A percentile compares a stretch with the other conserved stretches of the same genome.
Conservation (phyloP, 2,888 invertebrate species). For the Hyposoter didymator region DNA sequence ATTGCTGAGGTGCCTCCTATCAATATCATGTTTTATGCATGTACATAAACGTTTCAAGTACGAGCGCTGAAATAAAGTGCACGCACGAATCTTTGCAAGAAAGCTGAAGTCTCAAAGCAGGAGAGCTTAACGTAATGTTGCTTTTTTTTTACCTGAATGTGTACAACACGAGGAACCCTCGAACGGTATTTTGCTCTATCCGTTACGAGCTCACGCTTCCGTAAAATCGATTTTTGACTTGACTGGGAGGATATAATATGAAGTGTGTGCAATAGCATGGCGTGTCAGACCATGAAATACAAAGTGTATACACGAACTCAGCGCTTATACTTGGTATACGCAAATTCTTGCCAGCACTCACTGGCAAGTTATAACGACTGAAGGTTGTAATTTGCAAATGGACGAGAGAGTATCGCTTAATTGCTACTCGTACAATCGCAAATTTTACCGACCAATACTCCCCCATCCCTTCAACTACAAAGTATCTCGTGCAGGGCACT, state of each 20-base stretch:
- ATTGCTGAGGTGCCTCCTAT: slow-evolving; percentile 7
- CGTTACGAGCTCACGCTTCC: slow-evolving; percentile 23
- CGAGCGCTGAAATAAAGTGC: slow-evolving; percentile 30
- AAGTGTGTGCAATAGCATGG: slow-evolving; percentile 9
- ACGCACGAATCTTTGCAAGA: slow-evolving; percentile 21
- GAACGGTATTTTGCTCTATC: slow-evolving; percentile 25
- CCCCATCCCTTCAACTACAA: not conserved
- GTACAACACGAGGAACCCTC: slow-evolving; percentile 9
- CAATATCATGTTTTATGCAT: not conserved
- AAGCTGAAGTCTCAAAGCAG: slow-evolving; percentile 10
- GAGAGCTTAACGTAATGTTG: slow-evolving; percentile 40
- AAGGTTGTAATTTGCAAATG: slow-evolving; percentile 43
- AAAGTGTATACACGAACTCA: slow-evolving; percentile 24
- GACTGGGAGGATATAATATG: not conserved
- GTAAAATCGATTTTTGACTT: slow-evolving; percentile 40
- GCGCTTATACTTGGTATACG: slow-evolving; percentile 26
- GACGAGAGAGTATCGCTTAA: slow-evolving; percentile 20
- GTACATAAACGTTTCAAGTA: not conserved
- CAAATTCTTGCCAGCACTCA: slow-evolving; percentile 15
- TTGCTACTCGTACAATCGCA: slow-evolving; percentile 31
- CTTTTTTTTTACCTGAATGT: slow-evolving; percentile 5
- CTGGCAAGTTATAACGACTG: slow-evolving; percentile 3
- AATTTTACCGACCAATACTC: slow-evolving; percentile 10
- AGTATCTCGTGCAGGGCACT: not conserved
- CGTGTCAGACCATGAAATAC: slow-evolving; percentile 46